phyloP scores from a whole-genome alignment of 2,888 invertebrate species.

The Petrolisthes manimaculis region DNA sequence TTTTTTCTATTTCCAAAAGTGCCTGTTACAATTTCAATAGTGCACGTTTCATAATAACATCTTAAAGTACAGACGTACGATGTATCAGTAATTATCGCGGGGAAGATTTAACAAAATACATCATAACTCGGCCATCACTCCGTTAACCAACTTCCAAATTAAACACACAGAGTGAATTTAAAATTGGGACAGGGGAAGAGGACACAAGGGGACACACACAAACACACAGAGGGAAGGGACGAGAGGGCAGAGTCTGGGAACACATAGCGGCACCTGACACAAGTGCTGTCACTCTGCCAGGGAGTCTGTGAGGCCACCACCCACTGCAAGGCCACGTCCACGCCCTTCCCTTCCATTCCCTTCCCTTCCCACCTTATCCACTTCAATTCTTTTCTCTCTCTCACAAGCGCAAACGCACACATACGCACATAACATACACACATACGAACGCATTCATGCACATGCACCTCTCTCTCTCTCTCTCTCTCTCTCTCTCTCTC shows the following conservation, averaged over 20 bases:
- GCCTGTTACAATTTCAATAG: no score
- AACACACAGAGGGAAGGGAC: background rate
- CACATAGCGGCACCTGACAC: background rate
- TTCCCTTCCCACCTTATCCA: background rate
- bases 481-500: constrained; percentile 1
- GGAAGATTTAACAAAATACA: no score
- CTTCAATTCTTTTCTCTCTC: background rate
- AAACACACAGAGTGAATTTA: background rate
- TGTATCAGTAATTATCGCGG: no score
- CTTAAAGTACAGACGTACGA: no score
- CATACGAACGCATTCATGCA: no score
- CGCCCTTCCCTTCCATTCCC: background rate
- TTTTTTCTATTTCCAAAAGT: no score
- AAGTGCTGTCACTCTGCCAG: background rate
- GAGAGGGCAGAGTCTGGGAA: background rate
- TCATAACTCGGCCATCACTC: no score
- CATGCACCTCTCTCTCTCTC: background rate
- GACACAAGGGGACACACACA: background rate
- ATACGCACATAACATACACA: no score
- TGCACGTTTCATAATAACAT: no score
- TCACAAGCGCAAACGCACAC: no score
- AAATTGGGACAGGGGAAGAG: background rate
- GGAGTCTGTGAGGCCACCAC: background rate
- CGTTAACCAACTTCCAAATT: no score
- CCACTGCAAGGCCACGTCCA: background rate